These are phyloP conservation scores for Montifringilla adamsi DNA, from an alignment of 2,113 vertebrate genomes.

Conservation along the genomic window DNA sequence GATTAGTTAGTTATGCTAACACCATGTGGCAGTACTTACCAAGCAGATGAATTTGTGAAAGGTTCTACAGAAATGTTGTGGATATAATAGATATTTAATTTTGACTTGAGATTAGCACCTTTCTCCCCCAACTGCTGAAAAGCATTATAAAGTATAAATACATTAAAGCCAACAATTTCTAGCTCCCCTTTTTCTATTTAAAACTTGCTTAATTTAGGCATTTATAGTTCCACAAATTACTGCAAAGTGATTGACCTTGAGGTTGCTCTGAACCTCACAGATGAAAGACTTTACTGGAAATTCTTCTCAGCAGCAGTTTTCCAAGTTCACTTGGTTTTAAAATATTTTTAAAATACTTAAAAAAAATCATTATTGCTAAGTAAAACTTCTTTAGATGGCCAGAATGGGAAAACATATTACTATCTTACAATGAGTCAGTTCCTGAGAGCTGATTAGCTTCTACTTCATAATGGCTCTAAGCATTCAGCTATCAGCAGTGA, in stretches of 20 bases:
- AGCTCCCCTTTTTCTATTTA: background rate
- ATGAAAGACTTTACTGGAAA: slow-evolving; percentile 24
- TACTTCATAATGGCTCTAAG: background rate
- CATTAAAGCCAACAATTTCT: background rate
- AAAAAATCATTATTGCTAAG: background rate
- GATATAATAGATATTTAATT: background rate
- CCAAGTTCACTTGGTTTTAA: background rate
- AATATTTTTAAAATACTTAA: background rate
- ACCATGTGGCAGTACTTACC: background rate
- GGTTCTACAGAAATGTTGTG: background rate
- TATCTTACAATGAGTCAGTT: background rate
- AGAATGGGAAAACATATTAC: background rate
- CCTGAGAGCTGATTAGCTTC: background rate
- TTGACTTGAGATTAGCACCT: slow-evolving; percentile 1
- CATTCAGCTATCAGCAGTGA: background rate
- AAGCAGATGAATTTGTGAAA: background rate
- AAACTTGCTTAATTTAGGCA: slow-evolving; percentile 31
- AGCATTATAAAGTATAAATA: background rate
- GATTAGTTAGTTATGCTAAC: background rate
- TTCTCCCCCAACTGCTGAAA: background rate
- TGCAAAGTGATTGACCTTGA: slow-evolving; percentile 27
- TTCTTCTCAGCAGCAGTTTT: background rate
- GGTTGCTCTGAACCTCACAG: slow-evolving; percentile 2
- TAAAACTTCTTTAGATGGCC: background rate
- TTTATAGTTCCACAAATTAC: slow-evolving; percentile 31